These are phyloP conservation scores for Oxycera nigricornis DNA, from an alignment of 2,888 invertebrate species.

Conservation along the genomic window DNA sequence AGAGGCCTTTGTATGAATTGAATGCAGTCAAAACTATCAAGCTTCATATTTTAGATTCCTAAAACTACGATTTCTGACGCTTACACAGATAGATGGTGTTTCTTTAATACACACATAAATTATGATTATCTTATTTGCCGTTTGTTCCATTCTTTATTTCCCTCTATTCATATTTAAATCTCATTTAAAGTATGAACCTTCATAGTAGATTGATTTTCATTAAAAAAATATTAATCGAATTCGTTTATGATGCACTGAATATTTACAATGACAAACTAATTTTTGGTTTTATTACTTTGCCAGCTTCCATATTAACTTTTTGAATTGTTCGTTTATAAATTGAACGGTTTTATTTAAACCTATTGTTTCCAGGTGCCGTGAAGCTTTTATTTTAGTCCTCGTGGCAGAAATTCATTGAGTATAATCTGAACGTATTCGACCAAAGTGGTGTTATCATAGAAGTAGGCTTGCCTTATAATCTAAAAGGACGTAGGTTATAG, in stretches of 20 bases:
- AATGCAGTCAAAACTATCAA: slow-evolving; percentile 11
- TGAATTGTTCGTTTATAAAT: neutral
- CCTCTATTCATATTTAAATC: slow-evolving; percentile 18
- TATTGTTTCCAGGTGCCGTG: slow-evolving; percentile 3
- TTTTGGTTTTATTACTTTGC: neutral
- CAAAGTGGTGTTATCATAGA: no score
- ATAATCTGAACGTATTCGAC: no score
- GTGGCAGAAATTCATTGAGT: slow-evolving; percentile 7
- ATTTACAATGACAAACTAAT: slow-evolving; percentile 33
- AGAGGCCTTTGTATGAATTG: no score
- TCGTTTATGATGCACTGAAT: slow-evolving; percentile 29
- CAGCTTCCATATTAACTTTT: neutral
- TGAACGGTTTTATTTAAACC: slow-evolving; percentile 17
- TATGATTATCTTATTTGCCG: slow-evolving; percentile 33
- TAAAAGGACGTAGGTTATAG: no score
- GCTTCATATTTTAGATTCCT: neutral
- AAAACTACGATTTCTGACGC: neutral
- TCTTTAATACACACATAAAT: slow-evolving; percentile 21
- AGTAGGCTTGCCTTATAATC: no score
- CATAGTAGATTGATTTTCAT: slow-evolving; percentile 29
- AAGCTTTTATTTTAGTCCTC: neutral
- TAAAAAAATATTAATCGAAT: slow-evolving; percentile 39
- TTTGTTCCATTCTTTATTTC: slow-evolving; percentile 24
- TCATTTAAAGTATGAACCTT: slow-evolving; percentile 14
- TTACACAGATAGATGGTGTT: slow-evolving; percentile 29